Conservation (phyloP, 1,140 invertebrate species). For the Lasaia peninsularis region DNA sequence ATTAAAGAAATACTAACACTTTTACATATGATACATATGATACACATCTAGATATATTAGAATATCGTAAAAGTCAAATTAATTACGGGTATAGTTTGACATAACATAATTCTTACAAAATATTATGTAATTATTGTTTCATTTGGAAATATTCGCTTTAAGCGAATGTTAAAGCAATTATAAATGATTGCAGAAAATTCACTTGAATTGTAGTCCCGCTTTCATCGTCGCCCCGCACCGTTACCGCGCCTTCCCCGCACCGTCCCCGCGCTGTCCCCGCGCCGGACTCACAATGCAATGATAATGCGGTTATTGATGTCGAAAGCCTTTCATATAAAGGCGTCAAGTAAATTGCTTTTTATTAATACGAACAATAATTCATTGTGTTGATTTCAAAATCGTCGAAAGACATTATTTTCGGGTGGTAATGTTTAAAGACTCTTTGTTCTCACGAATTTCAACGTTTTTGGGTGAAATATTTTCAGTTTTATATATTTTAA, state of each 20-base stretch:
- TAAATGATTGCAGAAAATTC: conserved; percentile 9
- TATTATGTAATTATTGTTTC: not conserved
- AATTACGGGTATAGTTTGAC: too few species aligned
- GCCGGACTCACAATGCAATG: conserved; percentile 2
- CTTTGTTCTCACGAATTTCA: too few species aligned
- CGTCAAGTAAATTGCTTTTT: not conserved
- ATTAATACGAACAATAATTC: conserved; percentile 12
- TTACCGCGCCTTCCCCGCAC: not conserved
- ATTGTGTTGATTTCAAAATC: not conserved
- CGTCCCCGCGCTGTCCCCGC: not conserved
- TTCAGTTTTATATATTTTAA: too few species aligned
- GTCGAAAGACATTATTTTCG: not conserved
- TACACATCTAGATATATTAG: too few species aligned
- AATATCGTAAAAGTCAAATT: too few species aligned
- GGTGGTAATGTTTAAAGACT: not conserved
- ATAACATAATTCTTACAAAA: too few species aligned
- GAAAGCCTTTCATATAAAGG: not conserved
- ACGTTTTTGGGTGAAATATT: too few species aligned
- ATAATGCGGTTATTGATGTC: conserved; percentile 8
- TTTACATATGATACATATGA: too few species aligned
- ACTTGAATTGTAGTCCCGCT: not conserved
- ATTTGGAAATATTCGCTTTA: not conserved
- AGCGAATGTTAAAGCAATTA: conserved; percentile 34
- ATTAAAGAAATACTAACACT: too few species aligned
- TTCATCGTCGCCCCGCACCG: not conserved